Evolutionary conservation across 1,140 invertebrate genomes (phyloP), one percentile per base, ranked within the genome.

Genomic region (Drosophila ogumai): DNA sequence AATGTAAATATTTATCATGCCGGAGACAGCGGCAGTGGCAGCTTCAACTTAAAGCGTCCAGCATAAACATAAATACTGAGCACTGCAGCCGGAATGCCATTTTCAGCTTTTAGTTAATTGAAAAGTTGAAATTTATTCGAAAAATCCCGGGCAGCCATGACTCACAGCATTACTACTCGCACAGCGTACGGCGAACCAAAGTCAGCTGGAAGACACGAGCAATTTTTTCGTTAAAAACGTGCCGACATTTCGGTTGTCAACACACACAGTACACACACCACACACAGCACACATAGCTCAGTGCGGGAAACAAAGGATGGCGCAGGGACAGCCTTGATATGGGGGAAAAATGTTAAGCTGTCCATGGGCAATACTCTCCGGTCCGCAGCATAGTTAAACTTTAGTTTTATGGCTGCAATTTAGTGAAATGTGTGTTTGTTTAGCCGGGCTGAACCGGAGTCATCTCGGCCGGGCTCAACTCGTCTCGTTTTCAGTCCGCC

Each of bases 91-190:
- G 50, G 65, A 58, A 68, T 84, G 73, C 46, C 68, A 64, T 67
- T 81, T 84, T 75, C 72, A 77, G 86, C 85, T 90, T 90, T 90
- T 90, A 90, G 85, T 90, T 90, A 90, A 90, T 90, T 90, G 88
- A 79, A 86, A 90, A 90, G 64, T 79, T 75, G 54, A 79, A 90
- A 90, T 81, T 90, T 90, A 90, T 90, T 84, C 65, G 59, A 43
- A 22, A 88, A 80, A 90, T 78, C 63, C 75, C 34, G 56, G 61
- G 55, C 68, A 78, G n/a, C 50, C 64, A 64, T 71, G 60, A 57
- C 71, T 60, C 56, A 64, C 49, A 22, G 63, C 72, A 75, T 74
- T 54, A 69, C 52, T 32, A n/a, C 58, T 52, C 46, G 38, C 47
- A 7, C 31, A 19, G 9, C 56, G 36, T 28, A 52, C 47, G 59